Evolutionary conservation across 2,113 vertebrate genomes (phyloP), one percentile per base, ranked within the genome.

Genomic region (Ahaetulla prasina): DNA sequence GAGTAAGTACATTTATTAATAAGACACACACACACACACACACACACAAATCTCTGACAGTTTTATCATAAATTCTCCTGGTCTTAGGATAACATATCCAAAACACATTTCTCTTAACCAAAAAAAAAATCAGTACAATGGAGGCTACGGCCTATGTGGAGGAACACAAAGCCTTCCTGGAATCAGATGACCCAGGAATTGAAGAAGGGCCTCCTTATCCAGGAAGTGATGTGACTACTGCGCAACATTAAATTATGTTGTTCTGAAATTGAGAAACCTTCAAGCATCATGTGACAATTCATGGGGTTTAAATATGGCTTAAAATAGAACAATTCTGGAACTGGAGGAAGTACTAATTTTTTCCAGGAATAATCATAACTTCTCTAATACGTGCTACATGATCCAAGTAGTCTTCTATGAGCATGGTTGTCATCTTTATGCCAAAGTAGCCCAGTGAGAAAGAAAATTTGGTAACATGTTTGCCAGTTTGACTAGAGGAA

Each of bases 41-140:
- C 27, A 87, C 2, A 74, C 52, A 87, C 39, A 91, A 7, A 87
- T 91, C 85, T 88, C 14, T 88, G 49, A 74, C 35, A 92, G 85
- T 49, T 91, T 91, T 91, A 87, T 91, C 54, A 87, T 87, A 91
- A 92, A 88, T 88, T 55, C 84, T 87, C 27, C 84, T 55, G 50
- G 25, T 95, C 85, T 45, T 85, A 63, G 23, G 94, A 91, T 95
- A 95, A 93, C 7, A 12, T 22, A 94, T 18, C n/a, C 74, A 91
- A 85, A 95, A 92, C 0, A 88, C 12, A 89, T 39, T 92, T 47
- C 23, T 90, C 8, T 39, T 80, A 30, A 25, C 20, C 8, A 25
- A 87, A 25, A 20, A 91, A 95, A 85, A 5, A 93, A 94, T 0
- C 89, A n/a, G n/a, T n/a, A n/a, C n/a, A n/a, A n/a, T n/a, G n/a